Conservation (phyloP, 2,797 vertebrate genomes). For the Xiphorhynchus erythropygius region DNA sequence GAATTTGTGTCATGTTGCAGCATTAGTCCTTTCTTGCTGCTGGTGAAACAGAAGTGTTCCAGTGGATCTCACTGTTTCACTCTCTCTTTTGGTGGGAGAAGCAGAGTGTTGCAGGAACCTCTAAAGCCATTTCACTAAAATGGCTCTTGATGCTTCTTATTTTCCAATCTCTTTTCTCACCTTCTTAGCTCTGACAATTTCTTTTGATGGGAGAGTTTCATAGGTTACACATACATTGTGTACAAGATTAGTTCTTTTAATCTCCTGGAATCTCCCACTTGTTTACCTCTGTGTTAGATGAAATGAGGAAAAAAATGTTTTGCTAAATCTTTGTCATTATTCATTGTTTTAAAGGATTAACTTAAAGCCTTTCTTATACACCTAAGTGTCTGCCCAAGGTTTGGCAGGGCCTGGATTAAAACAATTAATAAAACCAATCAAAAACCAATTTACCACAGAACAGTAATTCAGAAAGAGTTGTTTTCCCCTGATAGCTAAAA, state of each 20-base stretch:
- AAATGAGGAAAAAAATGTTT: background rate
- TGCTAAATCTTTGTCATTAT: background rate
- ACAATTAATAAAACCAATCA: background rate
- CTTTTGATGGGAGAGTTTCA: background rate
- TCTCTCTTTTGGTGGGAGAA: background rate
- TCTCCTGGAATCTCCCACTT: background rate
- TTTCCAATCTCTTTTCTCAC: background rate
- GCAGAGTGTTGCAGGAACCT: background rate
- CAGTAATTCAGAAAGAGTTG: background rate
- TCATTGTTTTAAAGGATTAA: background rate
- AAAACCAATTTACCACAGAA: background rate
- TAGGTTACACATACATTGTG: background rate
- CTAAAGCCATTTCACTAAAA: background rate
- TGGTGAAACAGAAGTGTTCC: background rate
- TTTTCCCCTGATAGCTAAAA: background rate
- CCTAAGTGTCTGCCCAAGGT: background rate
- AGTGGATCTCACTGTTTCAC: background rate
- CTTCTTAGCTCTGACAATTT: background rate
- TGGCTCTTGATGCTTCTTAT: background rate
- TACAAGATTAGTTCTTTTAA: background rate
- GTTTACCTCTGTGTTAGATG: background rate
- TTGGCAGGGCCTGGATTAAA: background rate
- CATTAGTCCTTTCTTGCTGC: background rate
- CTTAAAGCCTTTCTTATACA: background rate
- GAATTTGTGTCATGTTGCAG: background rate